Base-by-base conservation (phyloP, 2,113 vertebrate species). In the Notiomystis cincta region DNA sequence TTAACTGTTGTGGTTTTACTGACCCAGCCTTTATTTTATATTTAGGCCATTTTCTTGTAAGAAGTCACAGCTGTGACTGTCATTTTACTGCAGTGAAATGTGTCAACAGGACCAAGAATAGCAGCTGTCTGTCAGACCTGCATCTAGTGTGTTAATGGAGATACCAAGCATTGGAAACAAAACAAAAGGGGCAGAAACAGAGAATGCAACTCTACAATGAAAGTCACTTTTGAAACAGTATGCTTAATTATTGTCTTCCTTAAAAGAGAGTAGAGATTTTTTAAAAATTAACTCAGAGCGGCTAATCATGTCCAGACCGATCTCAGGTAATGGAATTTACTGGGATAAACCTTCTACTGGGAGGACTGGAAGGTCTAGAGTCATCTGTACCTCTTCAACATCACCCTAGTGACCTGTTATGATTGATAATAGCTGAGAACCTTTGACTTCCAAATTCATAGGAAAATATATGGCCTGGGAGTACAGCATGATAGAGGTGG, bases 31-130 rank as follows among this genome's bases (percentile, higher is more conserved):
- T 93, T 81, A 82, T 89, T 89, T 88, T 94, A 95, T 97, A 97
- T 97, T 96, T 97, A 97, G 96, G 87, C 80, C 37, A 9, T 95
- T 96, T 97, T 97, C 93, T 90, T 93, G 94, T 90, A 94, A 88
- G 86, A 95, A 96, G 89, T 97, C 94, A 96, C 97, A 97, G 97
- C 97, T 97, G 97, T 89, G 96, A 87, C 90, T 97, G 96, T 97
- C 97, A 97, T 96, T 96, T 95, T 92, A 84, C 93, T 89, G 45
- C 23, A 27, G 92, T 48, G 77, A 97, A 86, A 98, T 94, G 94
- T 98, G 98, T 97, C 86, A 89, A 93, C 95, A 97, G 66, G 76
- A 89, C 95, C 88, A 89, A 97, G 96, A 98, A 97, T 97, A 98
- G 96, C 93, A 97, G 85, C 95, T 97, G 97, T 92, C 97, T 97